Evolutionary conservation across 2,888 invertebrate genomes (phyloP).

Genomic region (Sarcophaga caerulescens): DNA sequence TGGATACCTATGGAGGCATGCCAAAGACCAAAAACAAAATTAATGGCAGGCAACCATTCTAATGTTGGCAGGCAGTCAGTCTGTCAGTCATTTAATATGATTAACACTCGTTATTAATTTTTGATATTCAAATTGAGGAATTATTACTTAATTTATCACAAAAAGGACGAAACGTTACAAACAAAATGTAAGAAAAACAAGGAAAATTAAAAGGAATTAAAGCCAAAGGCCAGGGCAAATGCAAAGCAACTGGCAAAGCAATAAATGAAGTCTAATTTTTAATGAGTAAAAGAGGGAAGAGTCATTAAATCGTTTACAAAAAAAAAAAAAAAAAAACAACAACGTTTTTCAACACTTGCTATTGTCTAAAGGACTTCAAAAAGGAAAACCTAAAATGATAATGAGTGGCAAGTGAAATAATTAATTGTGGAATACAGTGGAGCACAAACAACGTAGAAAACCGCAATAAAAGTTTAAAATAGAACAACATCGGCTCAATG

Average conservation of each 20-base stretch:
- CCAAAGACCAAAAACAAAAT: not conserved
- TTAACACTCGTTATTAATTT: constrained; percentile 30
- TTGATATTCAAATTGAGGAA: constrained; percentile 32
- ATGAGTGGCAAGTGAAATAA: too few relatives aligned
- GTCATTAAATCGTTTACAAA: constrained; percentile 16
- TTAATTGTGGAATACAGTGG: not conserved
- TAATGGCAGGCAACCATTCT: not conserved
- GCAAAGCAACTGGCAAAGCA: not conserved
- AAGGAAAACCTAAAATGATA: too few relatives aligned
- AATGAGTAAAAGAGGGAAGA: not conserved
- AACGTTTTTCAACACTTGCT: constrained; percentile 6
- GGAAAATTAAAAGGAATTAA: not conserved
- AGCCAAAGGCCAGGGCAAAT: not conserved
- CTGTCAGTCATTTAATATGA: constrained; percentile 1
- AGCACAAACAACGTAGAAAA: not conserved
- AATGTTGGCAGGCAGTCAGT: not conserved
- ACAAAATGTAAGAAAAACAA: not conserved
- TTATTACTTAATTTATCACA: constrained; percentile 34
- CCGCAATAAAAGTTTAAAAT: too few relatives aligned
- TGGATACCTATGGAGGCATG: too few relatives aligned
- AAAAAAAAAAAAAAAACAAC: not conserved
- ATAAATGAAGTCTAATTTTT: too few relatives aligned
- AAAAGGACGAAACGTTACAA: not conserved
- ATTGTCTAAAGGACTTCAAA: too few relatives aligned
- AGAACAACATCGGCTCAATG: too few relatives aligned